phyloP scores from a whole-genome alignment of 2,888 invertebrate genomes.

The Onthophagus sagittarius region DNA sequence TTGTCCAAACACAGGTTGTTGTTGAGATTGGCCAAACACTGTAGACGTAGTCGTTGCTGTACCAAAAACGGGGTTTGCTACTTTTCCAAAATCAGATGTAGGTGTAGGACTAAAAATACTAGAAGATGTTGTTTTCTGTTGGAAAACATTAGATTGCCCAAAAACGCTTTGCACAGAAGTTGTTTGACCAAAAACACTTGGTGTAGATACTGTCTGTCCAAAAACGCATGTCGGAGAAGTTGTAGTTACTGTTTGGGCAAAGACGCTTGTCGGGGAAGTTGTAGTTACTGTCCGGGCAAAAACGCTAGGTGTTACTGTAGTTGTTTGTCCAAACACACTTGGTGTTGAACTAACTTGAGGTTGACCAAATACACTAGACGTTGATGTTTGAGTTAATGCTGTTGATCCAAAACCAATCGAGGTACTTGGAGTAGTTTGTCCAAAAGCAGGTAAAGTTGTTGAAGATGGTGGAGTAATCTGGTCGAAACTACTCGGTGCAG shows the following conservation, averaged over 20 bases:
- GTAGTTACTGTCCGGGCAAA: conserved; percentile 17
- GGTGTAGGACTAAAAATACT: conserved; percentile 8
- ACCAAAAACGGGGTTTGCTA: background rate
- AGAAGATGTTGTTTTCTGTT: background rate
- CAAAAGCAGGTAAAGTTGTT: conserved; percentile 1
- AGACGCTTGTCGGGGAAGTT: conserved; percentile 3
- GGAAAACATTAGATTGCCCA: background rate
- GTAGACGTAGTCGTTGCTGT: conserved; percentile 9
- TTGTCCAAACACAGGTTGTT: conserved; percentile 24
- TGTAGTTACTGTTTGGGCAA: background rate
- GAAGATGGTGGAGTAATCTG: background rate
- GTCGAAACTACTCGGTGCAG: background rate
- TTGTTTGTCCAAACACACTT: conserved; percentile 24
- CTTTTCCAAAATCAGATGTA: background rate
- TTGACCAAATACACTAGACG: conserved; percentile 21
- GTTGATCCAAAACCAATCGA: conserved; percentile 20
- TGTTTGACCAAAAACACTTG: conserved; percentile 26
- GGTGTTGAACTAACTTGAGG: conserved; percentile 20
- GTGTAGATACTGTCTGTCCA: background rate
- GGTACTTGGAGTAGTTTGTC: conserved; percentile 14
- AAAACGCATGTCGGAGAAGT: background rate
- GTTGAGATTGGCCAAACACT: conserved; percentile 15
- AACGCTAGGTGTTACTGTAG: conserved; percentile 22
- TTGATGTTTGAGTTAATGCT: conserved; percentile 5
- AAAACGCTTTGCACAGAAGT: conserved; percentile 1